Conservation (phyloP, 1,140 invertebrate genomes). For the Metopolophium dirhodum region DNA sequence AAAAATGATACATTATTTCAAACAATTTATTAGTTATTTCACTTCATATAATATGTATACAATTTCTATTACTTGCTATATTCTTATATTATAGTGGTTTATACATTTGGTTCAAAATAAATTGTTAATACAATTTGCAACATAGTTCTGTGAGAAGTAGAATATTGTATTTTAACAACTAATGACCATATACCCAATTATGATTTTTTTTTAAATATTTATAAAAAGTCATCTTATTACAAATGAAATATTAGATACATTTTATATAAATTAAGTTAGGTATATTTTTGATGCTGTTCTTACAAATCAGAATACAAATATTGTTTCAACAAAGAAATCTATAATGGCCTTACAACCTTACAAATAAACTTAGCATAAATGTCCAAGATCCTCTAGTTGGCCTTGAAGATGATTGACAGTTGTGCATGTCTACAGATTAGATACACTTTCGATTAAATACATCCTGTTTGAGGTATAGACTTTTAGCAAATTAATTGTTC, state of each 20-base stretch:
- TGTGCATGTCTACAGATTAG: not conserved
- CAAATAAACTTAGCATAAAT: conserved; percentile 22
- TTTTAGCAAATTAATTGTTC: not conserved
- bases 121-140: not conserved
- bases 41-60: not conserved
- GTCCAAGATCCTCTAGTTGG: not conserved
- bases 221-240: not conserved
- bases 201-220: not conserved
- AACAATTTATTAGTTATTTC: not conserved
- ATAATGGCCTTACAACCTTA: conserved; percentile 11
- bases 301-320: not conserved
- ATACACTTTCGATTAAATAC: conserved; percentile 48
- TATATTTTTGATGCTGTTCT: not conserved
- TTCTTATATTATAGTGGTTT: not conserved
- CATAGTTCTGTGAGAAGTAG: not conserved
- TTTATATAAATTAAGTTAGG: not conserved
- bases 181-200: not conserved
- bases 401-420: conserved; percentile 45
- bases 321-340: not conserved
- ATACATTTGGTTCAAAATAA: not conserved
- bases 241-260: not conserved
- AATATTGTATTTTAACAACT: not conserved
- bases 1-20: not conserved
- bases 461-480: conserved; percentile 22
- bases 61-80: not conserved